These are phyloP conservation scores for Leptoteleia sp. DNA, from an alignment of 1,140 invertebrate species.

Conservation along the genomic window DNA sequence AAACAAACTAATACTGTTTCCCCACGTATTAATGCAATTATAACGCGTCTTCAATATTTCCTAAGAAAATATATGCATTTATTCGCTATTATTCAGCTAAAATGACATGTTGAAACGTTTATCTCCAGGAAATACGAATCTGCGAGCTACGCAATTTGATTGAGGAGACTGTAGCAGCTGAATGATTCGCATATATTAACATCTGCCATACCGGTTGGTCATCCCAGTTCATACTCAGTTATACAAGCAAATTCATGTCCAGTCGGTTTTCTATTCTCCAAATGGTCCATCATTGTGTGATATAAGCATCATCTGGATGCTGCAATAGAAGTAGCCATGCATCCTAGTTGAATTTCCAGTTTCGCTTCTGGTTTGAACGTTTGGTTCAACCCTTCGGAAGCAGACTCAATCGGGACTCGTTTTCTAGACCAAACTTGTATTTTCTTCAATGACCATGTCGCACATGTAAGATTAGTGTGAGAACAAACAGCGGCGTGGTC, in stretches of 20 bases:
- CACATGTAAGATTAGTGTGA: conserved; percentile 65
- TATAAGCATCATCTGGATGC: conserved; percentile 73
- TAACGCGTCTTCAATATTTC: background rate
- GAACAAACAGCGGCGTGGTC: conserved; percentile 60
- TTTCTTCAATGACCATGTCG: conserved; percentile 63
- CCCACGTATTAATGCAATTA: too few relatives aligned
- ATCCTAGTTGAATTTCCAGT: conserved; percentile 72
- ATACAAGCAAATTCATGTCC: conserved; percentile 69
- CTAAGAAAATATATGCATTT: background rate
- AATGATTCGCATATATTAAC: conserved; percentile 72
- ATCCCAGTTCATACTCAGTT: conserved; percentile 76
- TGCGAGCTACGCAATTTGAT: conserved; percentile 47
- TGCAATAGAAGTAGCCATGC: conserved; percentile 69
- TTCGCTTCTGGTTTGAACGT: conserved; percentile 66
- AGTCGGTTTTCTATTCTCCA: conserved; percentile 73
- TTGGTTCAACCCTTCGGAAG: conserved; percentile 67
- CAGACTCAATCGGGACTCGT: conserved; percentile 71
- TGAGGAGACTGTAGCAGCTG: conserved; percentile 73
- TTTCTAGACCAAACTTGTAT: conserved; percentile 67
- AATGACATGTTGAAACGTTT: conserved; percentile 37
- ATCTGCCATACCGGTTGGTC: conserved; percentile 79
- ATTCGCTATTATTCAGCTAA: conserved; percentile 3
- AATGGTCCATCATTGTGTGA: conserved; percentile 76
- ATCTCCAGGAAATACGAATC: conserved; percentile 60
- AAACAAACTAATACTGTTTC: too few relatives aligned